A percentile compares a stretch with the other conserved stretches of the same genome.
phyloP scores from a whole-genome alignment of 2,113 vertebrate genomes.

The Hystrix cristata region DNA sequence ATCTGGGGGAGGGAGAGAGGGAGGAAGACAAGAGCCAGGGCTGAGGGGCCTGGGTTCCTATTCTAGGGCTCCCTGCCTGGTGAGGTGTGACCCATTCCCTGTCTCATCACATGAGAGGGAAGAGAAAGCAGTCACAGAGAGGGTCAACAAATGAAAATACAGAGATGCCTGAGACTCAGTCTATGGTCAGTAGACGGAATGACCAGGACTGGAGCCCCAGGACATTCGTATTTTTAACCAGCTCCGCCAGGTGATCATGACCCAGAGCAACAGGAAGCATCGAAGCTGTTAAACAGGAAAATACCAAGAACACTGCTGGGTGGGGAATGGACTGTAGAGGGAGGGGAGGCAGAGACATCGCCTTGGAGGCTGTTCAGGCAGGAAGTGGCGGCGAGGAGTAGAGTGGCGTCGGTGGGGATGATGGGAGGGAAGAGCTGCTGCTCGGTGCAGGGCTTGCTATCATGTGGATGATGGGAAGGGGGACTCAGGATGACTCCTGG shows the following conservation, averaged over 20 bases:
- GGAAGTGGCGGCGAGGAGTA: not conserved
- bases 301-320: not conserved
- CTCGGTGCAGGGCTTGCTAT: not conserved
- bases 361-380: not conserved
- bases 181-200: not conserved
- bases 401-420: fast-evolving
- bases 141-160: not conserved
- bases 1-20: not conserved
- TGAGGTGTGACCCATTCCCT: not conserved
- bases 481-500: not conserved
- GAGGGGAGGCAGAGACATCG: not conserved
- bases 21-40: not conserved
- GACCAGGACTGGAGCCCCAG: not conserved
- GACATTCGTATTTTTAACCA: not conserved
- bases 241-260: not conserved
- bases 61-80: not conserved
- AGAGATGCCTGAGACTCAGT: not conserved
- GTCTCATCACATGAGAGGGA: not conserved
- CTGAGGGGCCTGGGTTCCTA: not conserved
- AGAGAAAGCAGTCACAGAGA: not conserved
- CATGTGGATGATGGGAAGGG: not conserved
- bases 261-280: not conserved
- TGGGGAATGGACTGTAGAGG: not conserved
- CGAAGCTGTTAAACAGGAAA: not conserved
- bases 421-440: not conserved